phyloP scores from a whole-genome alignment of 2,113 vertebrate genomes.

The Prietella phreatophila region DNA sequence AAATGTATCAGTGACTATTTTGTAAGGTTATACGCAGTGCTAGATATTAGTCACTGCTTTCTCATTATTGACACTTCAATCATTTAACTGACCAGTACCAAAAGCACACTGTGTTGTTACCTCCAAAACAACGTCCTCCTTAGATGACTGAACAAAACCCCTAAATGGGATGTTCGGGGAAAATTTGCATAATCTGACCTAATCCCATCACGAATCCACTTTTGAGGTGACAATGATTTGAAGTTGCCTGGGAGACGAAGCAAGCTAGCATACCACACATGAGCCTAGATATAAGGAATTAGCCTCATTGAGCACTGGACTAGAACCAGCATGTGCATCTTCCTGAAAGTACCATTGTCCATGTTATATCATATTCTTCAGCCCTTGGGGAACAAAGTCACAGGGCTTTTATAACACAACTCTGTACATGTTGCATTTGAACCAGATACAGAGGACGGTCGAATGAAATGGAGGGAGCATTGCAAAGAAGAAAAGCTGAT shows the following conservation, averaged over 20 bases:
- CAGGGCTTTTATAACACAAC: background rate
- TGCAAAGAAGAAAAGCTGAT: background rate
- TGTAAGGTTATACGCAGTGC: background rate
- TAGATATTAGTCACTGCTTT: background rate
- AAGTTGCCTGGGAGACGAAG: slow-evolving; percentile 48
- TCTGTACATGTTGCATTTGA: slow-evolving; percentile 14
- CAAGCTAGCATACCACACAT: slow-evolving; percentile 15
- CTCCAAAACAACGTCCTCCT: background rate
- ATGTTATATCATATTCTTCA: slow-evolving; percentile 19
- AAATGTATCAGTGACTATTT: background rate
- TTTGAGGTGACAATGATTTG: slow-evolving; percentile 40
- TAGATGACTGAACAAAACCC: background rate
- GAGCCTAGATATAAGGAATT: slow-evolving; percentile 37
- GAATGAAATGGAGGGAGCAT: background rate
- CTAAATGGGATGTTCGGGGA: background rate
- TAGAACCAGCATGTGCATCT: slow-evolving; percentile 39
- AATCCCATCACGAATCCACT: slow-evolving; percentile 46
- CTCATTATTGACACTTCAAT: background rate
- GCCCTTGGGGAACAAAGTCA: background rate
- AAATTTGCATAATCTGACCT: slow-evolving; percentile 54
- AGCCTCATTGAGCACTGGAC: slow-evolving; percentile 43
- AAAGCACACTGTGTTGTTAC: background rate
- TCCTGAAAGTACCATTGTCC: slow-evolving; percentile 13
- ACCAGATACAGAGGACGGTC: background rate
- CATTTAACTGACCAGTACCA: background rate